phyloP scores from a whole-genome alignment of 2,113 vertebrate species.

The Abramis brama region DNA sequence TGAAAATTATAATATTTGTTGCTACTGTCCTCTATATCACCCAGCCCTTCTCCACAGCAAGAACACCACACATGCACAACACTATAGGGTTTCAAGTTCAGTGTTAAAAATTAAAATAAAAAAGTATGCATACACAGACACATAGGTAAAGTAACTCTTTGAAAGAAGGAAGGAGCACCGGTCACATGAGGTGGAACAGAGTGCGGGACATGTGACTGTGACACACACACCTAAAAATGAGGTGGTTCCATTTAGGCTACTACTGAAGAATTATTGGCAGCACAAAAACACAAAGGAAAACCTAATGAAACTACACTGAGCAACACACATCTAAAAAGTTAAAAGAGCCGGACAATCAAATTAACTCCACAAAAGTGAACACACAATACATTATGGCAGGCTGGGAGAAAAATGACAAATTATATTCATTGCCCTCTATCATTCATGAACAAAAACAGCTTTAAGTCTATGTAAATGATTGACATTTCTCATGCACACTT shows the following conservation, averaged over 20 bases:
- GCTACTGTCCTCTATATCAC: background rate
- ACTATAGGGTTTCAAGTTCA: background rate
- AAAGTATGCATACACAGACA: slow-evolving; percentile 19
- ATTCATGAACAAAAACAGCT: background rate
- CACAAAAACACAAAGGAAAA: background rate
- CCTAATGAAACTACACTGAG: background rate
- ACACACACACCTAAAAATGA: slow-evolving; percentile 34
- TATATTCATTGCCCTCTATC: background rate
- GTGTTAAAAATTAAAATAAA: background rate
- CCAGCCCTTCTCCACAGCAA: background rate
- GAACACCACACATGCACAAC: background rate
- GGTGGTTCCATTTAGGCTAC: background rate
- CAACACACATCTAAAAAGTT: too few species aligned
- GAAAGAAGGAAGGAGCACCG: background rate
- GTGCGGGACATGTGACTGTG: slow-evolving; percentile 25
- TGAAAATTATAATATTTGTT: background rate
- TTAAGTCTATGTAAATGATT: background rate
- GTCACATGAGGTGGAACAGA: slow-evolving; percentile 48
- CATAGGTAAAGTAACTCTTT: background rate
- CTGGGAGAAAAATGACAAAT: background rate
- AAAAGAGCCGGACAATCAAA: background rate
- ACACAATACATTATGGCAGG: background rate
- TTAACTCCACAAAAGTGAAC: background rate
- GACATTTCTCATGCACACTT: background rate
- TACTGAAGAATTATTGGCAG: background rate